Evolutionary conservation across 2,888 invertebrate genomes (phyloP).

Genomic region (Pseudolycoriella hygida): DNA sequence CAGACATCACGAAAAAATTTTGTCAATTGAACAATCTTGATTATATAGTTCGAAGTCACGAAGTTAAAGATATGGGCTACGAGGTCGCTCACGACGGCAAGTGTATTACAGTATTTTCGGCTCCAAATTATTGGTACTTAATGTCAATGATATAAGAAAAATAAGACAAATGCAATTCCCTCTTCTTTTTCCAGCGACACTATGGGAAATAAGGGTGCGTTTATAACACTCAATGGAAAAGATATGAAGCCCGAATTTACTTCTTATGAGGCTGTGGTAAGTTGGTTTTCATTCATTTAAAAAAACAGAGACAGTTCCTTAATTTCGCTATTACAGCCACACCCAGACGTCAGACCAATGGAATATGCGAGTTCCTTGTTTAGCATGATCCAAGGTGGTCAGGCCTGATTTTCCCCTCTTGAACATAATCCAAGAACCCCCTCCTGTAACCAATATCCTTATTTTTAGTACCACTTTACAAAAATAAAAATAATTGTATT

Average conservation of each 20-base stretch:
- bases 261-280: conserved; percentile 88
- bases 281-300: conserved; percentile 22
- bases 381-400: conserved; percentile 54
- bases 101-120: conserved; percentile 97
- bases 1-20: conserved; percentile 85
- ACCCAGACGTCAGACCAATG: conserved; percentile 96
- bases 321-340: conserved; percentile 51
- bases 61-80: conserved; percentile 93
- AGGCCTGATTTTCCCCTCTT: no score
- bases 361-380: conserved; percentile 81
- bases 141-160: background rate
- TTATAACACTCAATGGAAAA: conserved; percentile 83
- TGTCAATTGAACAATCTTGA: conserved; percentile 70
- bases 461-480: no score
- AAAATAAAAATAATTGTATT: no score
- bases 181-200: conserved; percentile 56
- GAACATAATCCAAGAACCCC: no score
- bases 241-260: conserved; percentile 81
- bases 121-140: conserved; percentile 94
- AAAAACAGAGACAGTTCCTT: background rate
- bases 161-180: no score
- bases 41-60: conserved; percentile 91
- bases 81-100: conserved; percentile 88
- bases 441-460: no score
- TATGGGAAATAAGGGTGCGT: conserved; percentile 98